phyloP scores from a whole-genome alignment of 2,888 invertebrate genomes.

The Caenorhabditis sp. region DNA sequence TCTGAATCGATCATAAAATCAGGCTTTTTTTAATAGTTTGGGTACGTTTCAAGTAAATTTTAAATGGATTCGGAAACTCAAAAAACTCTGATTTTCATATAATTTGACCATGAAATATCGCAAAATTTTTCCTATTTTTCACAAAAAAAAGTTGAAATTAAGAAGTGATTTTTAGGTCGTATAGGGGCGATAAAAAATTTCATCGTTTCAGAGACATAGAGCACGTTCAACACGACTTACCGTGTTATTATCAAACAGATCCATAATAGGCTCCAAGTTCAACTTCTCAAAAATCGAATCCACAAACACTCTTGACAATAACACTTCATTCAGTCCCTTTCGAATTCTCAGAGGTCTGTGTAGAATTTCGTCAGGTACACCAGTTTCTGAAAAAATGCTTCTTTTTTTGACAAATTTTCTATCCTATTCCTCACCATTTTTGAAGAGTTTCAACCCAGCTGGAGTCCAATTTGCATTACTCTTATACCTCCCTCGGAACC shows the following conservation, averaged over 20 bases:
- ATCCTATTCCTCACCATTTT: too few species aligned
- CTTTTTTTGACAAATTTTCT: too few species aligned
- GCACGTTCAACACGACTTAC: not conserved
- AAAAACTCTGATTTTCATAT: too few species aligned
- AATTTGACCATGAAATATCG: too few species aligned
- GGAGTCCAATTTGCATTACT: conserved; percentile 35
- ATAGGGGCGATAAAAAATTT: too few species aligned
- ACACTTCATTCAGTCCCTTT: conserved; percentile 34
- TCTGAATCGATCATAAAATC: not conserved
- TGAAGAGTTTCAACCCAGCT: conserved; percentile 29
- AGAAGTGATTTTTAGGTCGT: too few species aligned
- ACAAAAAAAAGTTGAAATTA: too few species aligned
- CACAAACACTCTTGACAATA: conserved; percentile 29
- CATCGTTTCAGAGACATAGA: too few species aligned
- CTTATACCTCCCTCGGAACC: conserved; percentile 19
- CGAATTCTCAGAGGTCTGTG: conserved; percentile 15
- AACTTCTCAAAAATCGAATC: conserved; percentile 33
- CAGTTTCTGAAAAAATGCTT: conserved; percentile 16
- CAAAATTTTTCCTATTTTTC: too few species aligned
- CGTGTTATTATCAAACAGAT: conserved; percentile 24
- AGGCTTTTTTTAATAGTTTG: too few species aligned
- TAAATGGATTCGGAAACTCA: too few species aligned
- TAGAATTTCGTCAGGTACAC: conserved; percentile 22
- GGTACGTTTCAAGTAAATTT: too few species aligned
- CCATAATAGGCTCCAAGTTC: conserved; percentile 4